Evolutionary conservation across 1,140 invertebrate species (phyloP), one percentile per base, ranked within the genome.

Genomic region (Drosophila serrata): DNA sequence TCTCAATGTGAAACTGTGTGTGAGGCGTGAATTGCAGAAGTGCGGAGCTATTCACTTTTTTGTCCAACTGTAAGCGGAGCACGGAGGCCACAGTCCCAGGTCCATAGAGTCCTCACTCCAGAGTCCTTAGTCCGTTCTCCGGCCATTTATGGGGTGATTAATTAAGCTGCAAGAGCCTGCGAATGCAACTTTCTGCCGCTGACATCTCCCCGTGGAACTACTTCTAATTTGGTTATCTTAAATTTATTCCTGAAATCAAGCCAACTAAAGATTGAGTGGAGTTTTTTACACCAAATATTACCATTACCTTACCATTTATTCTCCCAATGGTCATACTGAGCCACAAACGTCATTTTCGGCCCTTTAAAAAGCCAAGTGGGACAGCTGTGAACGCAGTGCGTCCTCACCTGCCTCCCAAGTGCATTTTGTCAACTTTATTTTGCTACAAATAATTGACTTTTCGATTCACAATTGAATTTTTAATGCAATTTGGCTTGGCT

Each of bases 91-190:
- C 11, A 31, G 13, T 11, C 29, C 31, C 33, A 7, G 17, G n/a
- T 11, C 59, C 60, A 31, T n/a, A 19, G n/a, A 27, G 46, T 29
- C 13, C 45, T 8, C 22, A 46, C 22, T 48, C 29, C 48, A 8
- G 12, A 19, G 49, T 63, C 61, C 39, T 40, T 5, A 15, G 42
- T 40, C 39, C 57, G 58, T 24, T 76, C 68, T 53, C 72, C 46
- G 63, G 17, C 17, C 58, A 48, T 48, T 82, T 59, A 74, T 65
- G 65, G 49, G 61, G 60, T 85, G 82, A 85, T 85, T 85, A 85
- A 85, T 85, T 82, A 62, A 78, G 67, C 79, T 77, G 65, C 64
- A 86, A 68, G 63, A 24, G 11, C 40, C 74, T 40, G 49, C 22
- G 70, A 75, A 35, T 48, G 49, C 73, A 75, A 37, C 51, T 55